Conservation (phyloP, 2,797 vertebrate species). For the Sternarchorhynchus goeldii region DNA sequence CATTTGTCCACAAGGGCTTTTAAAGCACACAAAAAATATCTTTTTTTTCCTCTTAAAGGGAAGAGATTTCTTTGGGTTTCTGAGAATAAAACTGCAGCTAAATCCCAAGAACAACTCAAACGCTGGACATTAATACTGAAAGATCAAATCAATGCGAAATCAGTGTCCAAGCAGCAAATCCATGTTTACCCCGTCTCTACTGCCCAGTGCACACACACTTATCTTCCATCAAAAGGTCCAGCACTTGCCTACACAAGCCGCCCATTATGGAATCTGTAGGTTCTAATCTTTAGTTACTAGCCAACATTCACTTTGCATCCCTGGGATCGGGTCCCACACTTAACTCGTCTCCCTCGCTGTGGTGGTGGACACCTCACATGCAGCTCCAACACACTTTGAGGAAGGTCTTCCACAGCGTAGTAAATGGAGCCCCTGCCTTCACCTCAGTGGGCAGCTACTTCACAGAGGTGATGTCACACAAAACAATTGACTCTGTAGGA, state of each 20-base stretch:
- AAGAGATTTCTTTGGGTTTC: conserved; percentile 76
- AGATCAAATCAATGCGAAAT: conserved; percentile 27
- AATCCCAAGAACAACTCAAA: conserved; percentile 37
- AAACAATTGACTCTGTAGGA: not conserved
- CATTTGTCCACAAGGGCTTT: conserved; percentile 58
- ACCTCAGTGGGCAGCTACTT: too few species aligned
- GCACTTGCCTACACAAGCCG: not conserved
- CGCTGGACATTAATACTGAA: conserved; percentile 47
- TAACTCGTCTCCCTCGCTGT: not conserved
- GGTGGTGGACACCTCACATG: not conserved
- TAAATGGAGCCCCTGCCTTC: not conserved
- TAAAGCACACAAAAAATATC: conserved; percentile 66
- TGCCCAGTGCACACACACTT: conserved; percentile 2
- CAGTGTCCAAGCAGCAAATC: conserved; percentile 39
- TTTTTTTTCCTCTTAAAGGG: conserved; percentile 77
- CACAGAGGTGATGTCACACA: conserved; percentile 4
- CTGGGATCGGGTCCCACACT: conserved; percentile 7
- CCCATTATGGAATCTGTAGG: not conserved
- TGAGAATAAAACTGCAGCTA: conserved; percentile 16
- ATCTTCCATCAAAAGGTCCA: not conserved
- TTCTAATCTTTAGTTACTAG: not conserved
- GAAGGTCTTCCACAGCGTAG: not conserved
- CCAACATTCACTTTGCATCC: not conserved
- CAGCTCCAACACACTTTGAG: not conserved
- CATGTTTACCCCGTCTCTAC: conserved; percentile 1